A percentile compares a stretch with the other conserved stretches of the same genome.
Conservation (phyloP, 2,113 vertebrate species). For the Oplegnathus fasciatus region DNA sequence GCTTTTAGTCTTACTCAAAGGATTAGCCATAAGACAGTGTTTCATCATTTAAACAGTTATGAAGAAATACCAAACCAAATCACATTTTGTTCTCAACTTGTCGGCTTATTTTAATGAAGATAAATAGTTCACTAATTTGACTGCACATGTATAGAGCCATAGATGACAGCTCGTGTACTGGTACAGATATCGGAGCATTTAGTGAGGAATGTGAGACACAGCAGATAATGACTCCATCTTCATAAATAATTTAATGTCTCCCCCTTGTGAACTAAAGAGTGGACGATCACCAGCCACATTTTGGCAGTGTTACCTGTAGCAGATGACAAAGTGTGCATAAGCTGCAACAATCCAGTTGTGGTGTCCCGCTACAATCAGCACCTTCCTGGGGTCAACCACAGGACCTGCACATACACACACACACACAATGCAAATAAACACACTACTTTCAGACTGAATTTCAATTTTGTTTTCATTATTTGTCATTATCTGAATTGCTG, state of each 20-base stretch:
- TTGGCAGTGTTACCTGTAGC: constrained; percentile 90
- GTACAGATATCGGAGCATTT: background rate
- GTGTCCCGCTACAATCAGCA: constrained; percentile 96
- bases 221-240: constrained; percentile 20
- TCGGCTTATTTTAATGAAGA: background rate
- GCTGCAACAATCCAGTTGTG: constrained; percentile 99
- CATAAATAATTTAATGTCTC: constrained; percentile 28
- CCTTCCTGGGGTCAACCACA: constrained; percentile 94
- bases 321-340: constrained; percentile 98
- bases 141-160: background rate
- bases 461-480: background rate
- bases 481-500: background rate
- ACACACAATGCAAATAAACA: constrained; percentile 5
- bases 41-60: background rate
- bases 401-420: constrained; percentile 83
- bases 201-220: constrained; percentile 36
- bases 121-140: background rate
- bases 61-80: background rate
- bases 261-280: background rate
- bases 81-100: background rate
- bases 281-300: background rate
- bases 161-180: background rate
- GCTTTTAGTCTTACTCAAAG: background rate
- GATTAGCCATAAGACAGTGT: background rate
- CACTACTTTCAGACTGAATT: background rate